Percentiles rank a stretch among this genome's conserved stretches.
Evolutionary conservation across 2,113 vertebrate genomes (phyloP).

Genomic region (Delphinus delphis): DNA sequence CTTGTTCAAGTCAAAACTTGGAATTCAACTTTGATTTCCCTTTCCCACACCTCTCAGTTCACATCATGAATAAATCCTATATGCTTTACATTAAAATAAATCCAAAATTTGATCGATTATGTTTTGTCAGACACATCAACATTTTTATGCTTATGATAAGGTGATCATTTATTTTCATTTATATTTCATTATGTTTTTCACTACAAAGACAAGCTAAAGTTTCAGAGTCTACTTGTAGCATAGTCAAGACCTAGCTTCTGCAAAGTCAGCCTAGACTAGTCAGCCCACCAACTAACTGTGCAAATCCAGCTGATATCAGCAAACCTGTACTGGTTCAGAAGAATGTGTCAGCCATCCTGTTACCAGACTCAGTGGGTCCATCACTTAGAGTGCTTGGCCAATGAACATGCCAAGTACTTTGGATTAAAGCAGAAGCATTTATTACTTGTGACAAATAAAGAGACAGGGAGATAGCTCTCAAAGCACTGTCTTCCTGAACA

Average conservation of each 20-base stretch:
- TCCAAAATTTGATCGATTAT: not conserved
- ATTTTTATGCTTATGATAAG: not conserved
- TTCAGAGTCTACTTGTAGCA: not conserved
- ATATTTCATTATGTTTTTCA: not conserved
- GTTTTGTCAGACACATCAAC: not conserved
- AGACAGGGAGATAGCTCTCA: not conserved
- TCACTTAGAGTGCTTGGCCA: too few relatives aligned
- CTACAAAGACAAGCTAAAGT: not conserved
- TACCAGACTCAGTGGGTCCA: too few relatives aligned
- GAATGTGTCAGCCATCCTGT: not conserved
- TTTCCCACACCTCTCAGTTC: not conserved
- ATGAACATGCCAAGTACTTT: not conserved
- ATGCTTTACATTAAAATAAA: not conserved
- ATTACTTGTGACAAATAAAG: not conserved
- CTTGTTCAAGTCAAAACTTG: not conserved
- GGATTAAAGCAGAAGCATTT: not conserved
- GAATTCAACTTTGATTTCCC: not conserved
- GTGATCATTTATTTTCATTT: not conserved
- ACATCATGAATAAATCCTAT: not conserved
- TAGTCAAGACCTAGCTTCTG: not conserved
- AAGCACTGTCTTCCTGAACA: not conserved
- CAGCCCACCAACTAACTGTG: not conserved
- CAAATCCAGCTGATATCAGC: not conserved
- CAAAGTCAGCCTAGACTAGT: not conserved
- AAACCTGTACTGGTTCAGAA: not conserved